phyloP scores from a whole-genome alignment of 37 sponge, comb jelly and placozoan species.

The Hormiphora californensis region DNA sequence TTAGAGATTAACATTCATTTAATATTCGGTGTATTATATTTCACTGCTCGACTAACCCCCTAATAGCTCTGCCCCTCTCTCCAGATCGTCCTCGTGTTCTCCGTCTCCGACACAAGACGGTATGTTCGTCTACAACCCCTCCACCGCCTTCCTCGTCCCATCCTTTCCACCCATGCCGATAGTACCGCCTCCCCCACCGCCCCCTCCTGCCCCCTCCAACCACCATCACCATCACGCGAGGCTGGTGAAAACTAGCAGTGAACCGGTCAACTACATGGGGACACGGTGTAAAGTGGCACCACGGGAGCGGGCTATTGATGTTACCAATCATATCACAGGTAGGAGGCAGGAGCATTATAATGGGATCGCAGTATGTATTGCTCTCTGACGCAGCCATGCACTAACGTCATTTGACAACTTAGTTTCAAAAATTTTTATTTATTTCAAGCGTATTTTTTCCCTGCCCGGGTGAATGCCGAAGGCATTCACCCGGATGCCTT shows the following conservation, averaged over 20 bases:
- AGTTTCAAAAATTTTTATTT: too few relatives aligned
- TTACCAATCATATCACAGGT: conserved; percentile 40
- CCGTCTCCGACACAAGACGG: conserved; percentile 47
- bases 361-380: too few relatives aligned
- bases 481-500: too few relatives aligned
- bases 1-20: too few relatives aligned
- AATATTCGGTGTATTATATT: not conserved
- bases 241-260: too few relatives aligned
- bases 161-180: not conserved
- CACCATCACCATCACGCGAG: not conserved
- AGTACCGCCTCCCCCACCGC: not conserved
- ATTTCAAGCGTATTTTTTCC: too few relatives aligned
- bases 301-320: conserved; percentile 26
- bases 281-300: conserved; percentile 26
- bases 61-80: too few relatives aligned
- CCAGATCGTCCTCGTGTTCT: conserved; percentile 48
- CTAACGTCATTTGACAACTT: too few relatives aligned
- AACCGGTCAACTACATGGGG: conserved; percentile 35
- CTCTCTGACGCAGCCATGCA: too few relatives aligned
- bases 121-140: conserved; percentile 54
- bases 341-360: too few relatives aligned
- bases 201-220: not conserved
- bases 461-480: too few relatives aligned
- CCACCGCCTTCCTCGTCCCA: conserved; percentile 28
- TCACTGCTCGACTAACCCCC: not conserved